Evolutionary conservation across 2,113 vertebrate genomes (phyloP).

Genomic region (Brevimyrus niger): DNA sequence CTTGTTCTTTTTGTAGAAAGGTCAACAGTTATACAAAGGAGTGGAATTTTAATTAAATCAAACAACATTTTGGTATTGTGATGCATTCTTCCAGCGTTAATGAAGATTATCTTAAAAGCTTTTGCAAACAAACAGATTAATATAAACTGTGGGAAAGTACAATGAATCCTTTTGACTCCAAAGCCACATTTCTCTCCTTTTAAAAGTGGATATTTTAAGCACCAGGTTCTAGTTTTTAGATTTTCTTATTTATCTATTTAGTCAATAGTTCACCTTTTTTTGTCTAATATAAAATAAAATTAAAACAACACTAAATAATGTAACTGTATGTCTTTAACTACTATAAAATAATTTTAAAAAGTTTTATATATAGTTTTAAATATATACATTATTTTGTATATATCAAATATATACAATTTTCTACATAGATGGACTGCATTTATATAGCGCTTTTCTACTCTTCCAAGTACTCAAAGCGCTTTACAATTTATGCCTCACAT

Average conservation of each 20-base stretch:
- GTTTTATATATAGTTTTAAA: neutral
- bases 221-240: neutral
- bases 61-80: conserved; percentile 33
- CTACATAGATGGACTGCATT: too few relatives aligned
- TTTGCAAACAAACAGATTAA: conserved; percentile 53
- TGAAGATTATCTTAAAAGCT: conserved; percentile 40
- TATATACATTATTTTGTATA: too few relatives aligned
- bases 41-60: conserved; percentile 42
- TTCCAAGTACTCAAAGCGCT: too few relatives aligned
- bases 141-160: conserved; percentile 58
- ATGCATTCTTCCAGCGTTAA: conserved; percentile 24
- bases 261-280: neutral
- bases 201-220: neutral
- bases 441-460: too few relatives aligned
- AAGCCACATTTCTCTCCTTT: conserved; percentile 18
- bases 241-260: neutral
- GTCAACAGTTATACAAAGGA: conserved; percentile 32
- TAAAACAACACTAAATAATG: neutral
- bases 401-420: too few relatives aligned
- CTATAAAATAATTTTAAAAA: neutral
- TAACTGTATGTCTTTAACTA: neutral
- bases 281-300: neutral
- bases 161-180: conserved; percentile 46
- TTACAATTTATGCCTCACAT: too few relatives aligned
- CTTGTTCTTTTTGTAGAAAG: conserved; percentile 12